Conservation (phyloP, 2,797 vertebrate genomes). For the Gouania willdenowi region DNA sequence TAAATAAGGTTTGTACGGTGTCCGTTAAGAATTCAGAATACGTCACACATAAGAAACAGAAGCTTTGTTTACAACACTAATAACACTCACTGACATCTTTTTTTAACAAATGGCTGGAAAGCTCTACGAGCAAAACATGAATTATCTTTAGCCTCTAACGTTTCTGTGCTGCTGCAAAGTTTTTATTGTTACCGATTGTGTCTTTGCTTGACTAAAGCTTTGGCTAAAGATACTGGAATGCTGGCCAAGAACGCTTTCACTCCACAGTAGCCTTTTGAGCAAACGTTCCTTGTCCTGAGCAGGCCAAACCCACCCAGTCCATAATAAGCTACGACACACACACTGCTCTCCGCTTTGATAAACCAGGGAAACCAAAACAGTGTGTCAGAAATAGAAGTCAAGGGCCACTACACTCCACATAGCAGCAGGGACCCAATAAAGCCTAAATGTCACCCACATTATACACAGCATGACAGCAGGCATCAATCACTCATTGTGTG, state of each 20-base stretch:
- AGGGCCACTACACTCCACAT: constrained; percentile 20
- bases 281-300: constrained; percentile 20
- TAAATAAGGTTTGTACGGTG: too few relatives aligned
- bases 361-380: constrained; percentile 40
- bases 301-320: constrained; percentile 39
- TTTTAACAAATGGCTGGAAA: too few relatives aligned
- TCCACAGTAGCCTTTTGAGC: constrained; percentile 33
- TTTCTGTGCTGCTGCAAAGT: too few relatives aligned
- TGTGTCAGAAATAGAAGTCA: constrained; percentile 46
- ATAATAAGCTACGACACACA: constrained; percentile 48
- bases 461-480: constrained; percentile 26
- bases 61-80: too few relatives aligned
- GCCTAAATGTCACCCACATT: constrained; percentile 53
- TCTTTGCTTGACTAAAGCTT: constrained; percentile 11
- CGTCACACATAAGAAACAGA: too few relatives aligned
- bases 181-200: too few relatives aligned
- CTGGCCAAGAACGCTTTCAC: constrained; percentile 22
- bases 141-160: too few relatives aligned
- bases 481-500: constrained; percentile 50
- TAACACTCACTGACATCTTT: too few relatives aligned
- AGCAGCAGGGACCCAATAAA: constrained; percentile 44
- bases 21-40: too few relatives aligned
- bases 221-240: constrained; percentile 14
- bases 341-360: constrained; percentile 35
- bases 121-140: too few relatives aligned